Base-by-base conservation (phyloP, 2,113 vertebrate genomes). In the Pipra filicauda region DNA sequence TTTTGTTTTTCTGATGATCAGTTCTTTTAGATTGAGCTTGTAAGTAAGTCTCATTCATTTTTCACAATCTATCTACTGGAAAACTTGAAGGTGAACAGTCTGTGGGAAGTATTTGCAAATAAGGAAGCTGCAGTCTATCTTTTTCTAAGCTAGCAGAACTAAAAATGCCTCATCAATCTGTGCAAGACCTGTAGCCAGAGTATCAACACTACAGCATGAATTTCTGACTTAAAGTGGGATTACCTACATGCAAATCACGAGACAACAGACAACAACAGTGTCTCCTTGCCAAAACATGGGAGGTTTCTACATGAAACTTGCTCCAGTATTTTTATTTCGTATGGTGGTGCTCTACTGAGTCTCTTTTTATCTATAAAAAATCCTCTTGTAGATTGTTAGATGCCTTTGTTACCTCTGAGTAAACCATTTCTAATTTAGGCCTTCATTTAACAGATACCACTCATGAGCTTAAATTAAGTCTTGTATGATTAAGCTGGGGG, bases 1-100 rank as follows among this genome's bases (percentile, higher is more conserved):
- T 88, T 72, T 76, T 78, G 57, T 75, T 94, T 87, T 81, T 76
- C 75, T 93, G 44, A 49, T 73, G 35, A 79, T 92, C 52, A 78
- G 4, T 84, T 87, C 33, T 95, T 96, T 89, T 73, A 94, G 91
- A 97, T 57, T 86, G 73, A 81, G 26, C 14, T 81, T 69, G 37
- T 79, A 83, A 65, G 52, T 62, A 61, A 69, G n/a, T 77, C 43
- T 74, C 41, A 33, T 54, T 91, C 67, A 75, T 89, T 96, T 91
- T 89, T 15, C 33, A 73, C 46, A 57, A 12, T 43, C 28, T 87
- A 20, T 70, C 46, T 54, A 59, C n/a, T 86, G 54, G 19, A 85
- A 95, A 77, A 75, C 62, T 67, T 67, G 35, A 88, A 57, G 16
- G 61, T 84, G 44, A 88, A 48, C 19, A 37, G 54, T 85, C 41